Evolutionary conservation across 2,113 vertebrate genomes (phyloP), one percentile per base, ranked within the genome.

Genomic region (Calyptomena viridis): DNA sequence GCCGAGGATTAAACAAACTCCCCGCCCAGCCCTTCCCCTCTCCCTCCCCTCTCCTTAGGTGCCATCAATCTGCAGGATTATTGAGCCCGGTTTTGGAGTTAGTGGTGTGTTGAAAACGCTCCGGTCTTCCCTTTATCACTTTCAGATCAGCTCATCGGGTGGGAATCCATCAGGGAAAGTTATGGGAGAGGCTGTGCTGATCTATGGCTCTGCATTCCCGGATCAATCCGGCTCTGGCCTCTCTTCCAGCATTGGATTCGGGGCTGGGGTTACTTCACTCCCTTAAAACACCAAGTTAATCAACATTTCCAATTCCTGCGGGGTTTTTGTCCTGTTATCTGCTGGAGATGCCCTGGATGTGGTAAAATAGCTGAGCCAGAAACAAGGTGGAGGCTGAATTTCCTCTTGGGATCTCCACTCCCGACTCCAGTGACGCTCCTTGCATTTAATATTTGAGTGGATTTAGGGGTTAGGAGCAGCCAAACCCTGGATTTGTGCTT

Each of bases 51-150:
- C 75, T 96, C 84, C 91, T 80, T 24, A 60, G 87, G 24, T 81
- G 64, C 46, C 94, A 97, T 97, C 87, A 94, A 96, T 97, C 96
- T 94, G 39, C 56, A 42, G 89, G 94, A 93, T 96, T 97, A 97
- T 97, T 71, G 95, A 97, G 89, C 89, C 87, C 6, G 2, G 84
- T 94, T 93, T 90, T 59, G 86, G 94, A 96, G 91, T 83, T 55
- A 96, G 95, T 92, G 92, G 95, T 11, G 67, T 95, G 96, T 96
- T 95, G 95, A 88, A 95, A 96, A 90, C 30, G 25, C 66, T 92
- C 87, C 5, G 1, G 19, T 76, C 87, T 94, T 93, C 94, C 94
- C 95, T 97, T 97, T 94, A 96, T 97, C 97, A 95, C 79, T 93
- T 91, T 95, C 95, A 89, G 88, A 90, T 95, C 90, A 77, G 95